A percentile compares a stretch with the other conserved stretches of the same genome.
Evolutionary conservation across 30 jellyfish, hydroid and myxozoan species (phyloP).

Genomic region (Chrysaora quinquecirrha): DNA sequence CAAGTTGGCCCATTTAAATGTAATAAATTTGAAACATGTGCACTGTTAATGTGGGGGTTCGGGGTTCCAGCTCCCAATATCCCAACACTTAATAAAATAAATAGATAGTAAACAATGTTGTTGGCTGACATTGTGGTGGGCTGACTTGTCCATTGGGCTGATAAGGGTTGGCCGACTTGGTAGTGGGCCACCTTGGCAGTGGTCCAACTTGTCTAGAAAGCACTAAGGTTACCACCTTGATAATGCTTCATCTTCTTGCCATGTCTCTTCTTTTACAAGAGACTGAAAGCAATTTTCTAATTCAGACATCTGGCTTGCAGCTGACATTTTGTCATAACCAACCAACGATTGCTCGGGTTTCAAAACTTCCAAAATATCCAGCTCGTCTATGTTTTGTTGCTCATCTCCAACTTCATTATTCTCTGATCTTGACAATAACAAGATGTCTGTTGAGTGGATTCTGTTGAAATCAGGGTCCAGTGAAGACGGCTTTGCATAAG

Average conservation of each 20-base stretch:
- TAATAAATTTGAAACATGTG: no score
- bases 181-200: no score
- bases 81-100: no score
- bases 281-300: conserved; percentile 78
- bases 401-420: conserved; percentile 6
- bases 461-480: conserved; percentile 83
- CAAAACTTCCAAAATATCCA: conserved; percentile 39
- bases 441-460: conserved; percentile 45
- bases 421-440: conserved; percentile 39
- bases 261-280: conserved; percentile 61
- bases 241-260: conserved; percentile 86
- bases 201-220: no score
- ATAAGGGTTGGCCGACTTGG: no score
- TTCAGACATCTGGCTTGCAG: conserved; percentile 78
- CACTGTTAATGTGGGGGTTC: no score
- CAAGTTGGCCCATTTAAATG: no score
- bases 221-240: no score
- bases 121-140: no score
- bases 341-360: conserved; percentile 9
- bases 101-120: no score
- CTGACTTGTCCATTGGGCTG: no score
- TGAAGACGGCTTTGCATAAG: conserved; percentile 73
- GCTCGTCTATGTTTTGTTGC: background rate
- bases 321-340: conserved; percentile 72
- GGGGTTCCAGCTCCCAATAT: no score